phyloP scores from a whole-genome alignment of 2,888 invertebrate genomes.

The Schrankia costaestrigalis region DNA sequence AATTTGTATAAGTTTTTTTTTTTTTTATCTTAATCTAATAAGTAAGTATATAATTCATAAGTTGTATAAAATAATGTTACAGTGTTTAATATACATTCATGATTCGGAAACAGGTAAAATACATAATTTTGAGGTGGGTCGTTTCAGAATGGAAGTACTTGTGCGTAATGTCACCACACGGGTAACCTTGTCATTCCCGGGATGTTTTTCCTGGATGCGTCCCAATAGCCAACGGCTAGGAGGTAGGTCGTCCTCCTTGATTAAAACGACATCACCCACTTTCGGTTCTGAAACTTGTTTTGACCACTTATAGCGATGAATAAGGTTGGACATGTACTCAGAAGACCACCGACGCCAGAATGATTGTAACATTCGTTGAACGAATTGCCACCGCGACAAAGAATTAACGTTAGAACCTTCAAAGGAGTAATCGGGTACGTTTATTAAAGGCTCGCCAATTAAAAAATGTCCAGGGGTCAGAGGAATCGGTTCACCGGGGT shows the following conservation, averaged over 20 bases:
- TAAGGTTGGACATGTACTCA: not conserved
- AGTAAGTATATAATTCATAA: no score
- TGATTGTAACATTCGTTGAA: not conserved
- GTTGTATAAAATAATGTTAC: no score
- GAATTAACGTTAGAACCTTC: not conserved
- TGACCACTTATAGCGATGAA: not conserved
- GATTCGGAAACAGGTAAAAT: not conserved
- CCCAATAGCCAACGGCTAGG: not conserved
- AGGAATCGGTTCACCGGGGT: slow-evolving; percentile 5
- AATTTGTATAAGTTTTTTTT: no score
- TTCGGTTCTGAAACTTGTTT: not conserved
- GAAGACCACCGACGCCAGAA: not conserved
- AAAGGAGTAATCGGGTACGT: not conserved
- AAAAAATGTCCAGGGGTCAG: slow-evolving; percentile 33
- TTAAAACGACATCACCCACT: not conserved
- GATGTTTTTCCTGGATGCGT: not conserved
- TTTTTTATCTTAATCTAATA: no score
- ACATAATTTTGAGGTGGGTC: not conserved
- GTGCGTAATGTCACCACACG: not conserved
- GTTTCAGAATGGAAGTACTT: not conserved
- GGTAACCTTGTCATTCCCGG: not conserved
- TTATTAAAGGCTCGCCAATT: slow-evolving; percentile 19
- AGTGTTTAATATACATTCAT: no score
- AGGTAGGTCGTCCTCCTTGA: no score
- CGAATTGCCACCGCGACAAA: not conserved